Percentiles rank a stretch among this genome's conserved stretches.
phyloP scores from a whole-genome alignment of 2,113 vertebrate genomes.

The Micromys minutus region DNA sequence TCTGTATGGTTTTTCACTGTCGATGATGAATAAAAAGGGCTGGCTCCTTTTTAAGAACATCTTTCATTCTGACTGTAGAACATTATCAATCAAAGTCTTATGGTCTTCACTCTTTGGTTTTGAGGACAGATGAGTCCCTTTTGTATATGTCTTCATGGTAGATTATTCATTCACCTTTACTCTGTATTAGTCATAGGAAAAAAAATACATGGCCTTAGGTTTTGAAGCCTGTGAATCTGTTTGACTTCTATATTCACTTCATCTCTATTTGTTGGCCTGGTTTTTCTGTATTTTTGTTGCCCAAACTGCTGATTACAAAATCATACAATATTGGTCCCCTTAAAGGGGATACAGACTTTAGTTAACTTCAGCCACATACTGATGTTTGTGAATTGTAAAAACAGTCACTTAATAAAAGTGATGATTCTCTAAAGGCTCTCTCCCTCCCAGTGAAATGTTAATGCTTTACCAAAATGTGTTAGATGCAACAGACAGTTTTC shows the following conservation, averaged over 20 bases:
- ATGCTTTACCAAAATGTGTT: slow-evolving; percentile 76
- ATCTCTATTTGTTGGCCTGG: slow-evolving; percentile 42
- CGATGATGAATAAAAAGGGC: slow-evolving; percentile 20
- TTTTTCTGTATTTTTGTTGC: slow-evolving; percentile 64
- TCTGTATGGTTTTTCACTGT: slow-evolving; percentile 43
- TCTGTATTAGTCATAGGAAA: slow-evolving; percentile 20
- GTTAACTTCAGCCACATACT: slow-evolving; percentile 47
- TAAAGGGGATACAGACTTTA: slow-evolving; percentile 19
- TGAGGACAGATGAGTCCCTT: slow-evolving; percentile 23
- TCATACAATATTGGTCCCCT: slow-evolving; percentile 37
- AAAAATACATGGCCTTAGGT: background rate
- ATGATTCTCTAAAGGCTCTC: slow-evolving; percentile 53
- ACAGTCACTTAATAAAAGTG: slow-evolving; percentile 68
- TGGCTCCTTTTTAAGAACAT: slow-evolving; percentile 60
- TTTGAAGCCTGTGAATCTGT: slow-evolving; percentile 46
- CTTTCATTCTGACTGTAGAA: slow-evolving; percentile 17
- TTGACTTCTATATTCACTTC: slow-evolving; percentile 64
- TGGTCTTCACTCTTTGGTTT: slow-evolving; percentile 38
- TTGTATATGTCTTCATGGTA: slow-evolving; percentile 42
- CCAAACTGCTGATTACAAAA: slow-evolving; percentile 63
- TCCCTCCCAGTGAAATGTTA: slow-evolving; percentile 69
- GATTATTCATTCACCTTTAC: slow-evolving; percentile 22
- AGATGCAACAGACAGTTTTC: slow-evolving; percentile 72
- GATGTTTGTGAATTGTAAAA: slow-evolving; percentile 55
- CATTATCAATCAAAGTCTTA: background rate